A percentile compares a stretch with the other conserved stretches of the same genome.
phyloP scores from a whole-genome alignment of 2,888 invertebrate species.

The Phyllotreta cruciferae region DNA sequence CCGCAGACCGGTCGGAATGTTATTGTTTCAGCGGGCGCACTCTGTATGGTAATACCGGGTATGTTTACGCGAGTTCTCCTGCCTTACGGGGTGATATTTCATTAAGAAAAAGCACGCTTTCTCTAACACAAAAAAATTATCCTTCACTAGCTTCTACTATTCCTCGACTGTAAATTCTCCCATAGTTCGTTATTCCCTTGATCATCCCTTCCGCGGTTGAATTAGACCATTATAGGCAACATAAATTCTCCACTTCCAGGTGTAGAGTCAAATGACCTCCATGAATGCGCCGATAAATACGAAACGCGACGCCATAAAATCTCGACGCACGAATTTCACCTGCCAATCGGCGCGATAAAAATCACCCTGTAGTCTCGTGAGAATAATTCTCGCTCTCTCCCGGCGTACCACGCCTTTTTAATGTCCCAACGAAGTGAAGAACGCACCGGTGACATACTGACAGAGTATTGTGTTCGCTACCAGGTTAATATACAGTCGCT shows the following conservation, averaged over 20 bases:
- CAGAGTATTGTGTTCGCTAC: constrained; percentile 25
- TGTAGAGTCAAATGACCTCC: not conserved
- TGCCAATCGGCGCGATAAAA: constrained; percentile 4
- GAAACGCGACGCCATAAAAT: constrained; percentile 1
- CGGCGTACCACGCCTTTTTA: constrained; percentile 25
- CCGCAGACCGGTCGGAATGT: constrained; percentile 48
- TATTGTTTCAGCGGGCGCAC: constrained; percentile 51
- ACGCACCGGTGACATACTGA: constrained; percentile 22
- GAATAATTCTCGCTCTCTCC: constrained; percentile 21
- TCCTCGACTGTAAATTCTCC: too few species aligned
- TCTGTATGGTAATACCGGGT: constrained; percentile 48
- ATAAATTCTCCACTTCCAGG: too few species aligned
- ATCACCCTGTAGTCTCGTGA: constrained; percentile 19
- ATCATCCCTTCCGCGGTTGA: too few species aligned
- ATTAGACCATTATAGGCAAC: too few species aligned
- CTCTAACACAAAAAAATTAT: too few species aligned
- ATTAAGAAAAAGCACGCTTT: too few species aligned
- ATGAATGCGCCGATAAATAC: constrained; percentile 1
- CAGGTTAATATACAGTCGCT: constrained; percentile 30
- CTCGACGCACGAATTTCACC: not conserved
- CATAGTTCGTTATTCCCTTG: too few species aligned
- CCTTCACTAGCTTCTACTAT: too few species aligned
- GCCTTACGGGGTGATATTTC: constrained; percentile 9
- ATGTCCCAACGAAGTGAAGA: constrained; percentile 17
- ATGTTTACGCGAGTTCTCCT: constrained; percentile 11